These are phyloP conservation scores for Acridotheres tristis DNA, from an alignment of 2,797 vertebrate genomes.

Conservation along the genomic window DNA sequence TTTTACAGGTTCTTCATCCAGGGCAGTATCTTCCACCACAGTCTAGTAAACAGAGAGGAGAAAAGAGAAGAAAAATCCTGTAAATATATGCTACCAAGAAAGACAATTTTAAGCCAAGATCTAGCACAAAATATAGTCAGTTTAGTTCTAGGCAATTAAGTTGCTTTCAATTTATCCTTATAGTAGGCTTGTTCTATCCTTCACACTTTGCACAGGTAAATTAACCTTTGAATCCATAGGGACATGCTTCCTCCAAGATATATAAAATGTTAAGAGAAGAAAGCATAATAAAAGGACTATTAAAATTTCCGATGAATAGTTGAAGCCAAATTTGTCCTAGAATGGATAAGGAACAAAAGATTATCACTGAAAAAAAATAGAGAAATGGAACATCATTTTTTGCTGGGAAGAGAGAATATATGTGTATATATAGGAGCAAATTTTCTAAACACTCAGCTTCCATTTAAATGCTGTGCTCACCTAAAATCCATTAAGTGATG, in stretches of 20 bases:
- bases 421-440: background rate
- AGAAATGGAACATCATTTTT: background rate
- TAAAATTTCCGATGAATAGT: background rate
- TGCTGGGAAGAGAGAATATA: background rate
- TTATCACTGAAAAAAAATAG: background rate
- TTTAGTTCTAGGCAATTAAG: background rate
- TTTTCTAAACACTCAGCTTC: background rate
- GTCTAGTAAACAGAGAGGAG: slow-evolving; percentile 1
- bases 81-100: background rate
- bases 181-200: background rate
- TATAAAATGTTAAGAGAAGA: background rate
- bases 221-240: background rate
- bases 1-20: slow-evolving; percentile 59
- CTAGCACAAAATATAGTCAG: background rate
- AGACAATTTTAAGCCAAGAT: background rate
- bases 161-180: background rate
- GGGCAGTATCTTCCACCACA: slow-evolving; percentile 59
- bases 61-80: background rate
- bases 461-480: background rate
- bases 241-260: background rate
- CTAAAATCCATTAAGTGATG: background rate
- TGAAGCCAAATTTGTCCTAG: background rate
- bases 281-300: background rate
- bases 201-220: background rate
- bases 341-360: background rate